These are phyloP conservation scores for Nyctibius grandis DNA, from an alignment of 2,797 vertebrate species.

Conservation along the genomic window DNA sequence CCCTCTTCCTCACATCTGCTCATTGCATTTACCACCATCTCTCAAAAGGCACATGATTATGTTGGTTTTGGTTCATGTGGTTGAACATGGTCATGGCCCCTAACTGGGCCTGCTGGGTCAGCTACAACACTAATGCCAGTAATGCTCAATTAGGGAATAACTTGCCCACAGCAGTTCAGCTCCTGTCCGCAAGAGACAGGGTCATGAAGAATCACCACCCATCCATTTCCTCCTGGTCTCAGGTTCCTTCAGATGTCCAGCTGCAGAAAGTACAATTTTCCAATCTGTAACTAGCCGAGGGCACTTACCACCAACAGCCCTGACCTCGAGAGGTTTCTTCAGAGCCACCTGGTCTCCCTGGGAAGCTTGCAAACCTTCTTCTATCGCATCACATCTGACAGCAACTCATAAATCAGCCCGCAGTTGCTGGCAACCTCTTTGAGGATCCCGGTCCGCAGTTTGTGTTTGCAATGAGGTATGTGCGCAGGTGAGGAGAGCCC, in stretches of 20 bases:
- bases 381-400: background rate
- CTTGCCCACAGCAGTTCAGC: background rate
- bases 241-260: conserved; percentile 9
- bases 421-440: conserved; percentile 5
- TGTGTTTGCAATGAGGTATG: background rate
- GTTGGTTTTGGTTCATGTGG: background rate
- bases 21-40: rapidly evolving
- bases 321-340: background rate
- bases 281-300: background rate
- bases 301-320: background rate
- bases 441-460: background rate
- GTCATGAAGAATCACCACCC: background rate
- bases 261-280: background rate
- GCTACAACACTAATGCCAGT: background rate
- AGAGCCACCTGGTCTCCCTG: conserved; percentile 31
- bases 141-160: background rate
- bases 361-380: background rate
- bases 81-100: background rate
- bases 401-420: conserved; percentile 9
- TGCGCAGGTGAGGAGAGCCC: conserved; percentile 4
- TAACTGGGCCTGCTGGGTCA: background rate
- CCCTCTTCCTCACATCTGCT: background rate
- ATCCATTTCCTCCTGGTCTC: background rate
- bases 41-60: background rate
- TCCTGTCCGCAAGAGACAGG: background rate